Evolutionary conservation across 2,888 invertebrate species (phyloP).

Genomic region (Phragmatobia fuliginosa): DNA sequence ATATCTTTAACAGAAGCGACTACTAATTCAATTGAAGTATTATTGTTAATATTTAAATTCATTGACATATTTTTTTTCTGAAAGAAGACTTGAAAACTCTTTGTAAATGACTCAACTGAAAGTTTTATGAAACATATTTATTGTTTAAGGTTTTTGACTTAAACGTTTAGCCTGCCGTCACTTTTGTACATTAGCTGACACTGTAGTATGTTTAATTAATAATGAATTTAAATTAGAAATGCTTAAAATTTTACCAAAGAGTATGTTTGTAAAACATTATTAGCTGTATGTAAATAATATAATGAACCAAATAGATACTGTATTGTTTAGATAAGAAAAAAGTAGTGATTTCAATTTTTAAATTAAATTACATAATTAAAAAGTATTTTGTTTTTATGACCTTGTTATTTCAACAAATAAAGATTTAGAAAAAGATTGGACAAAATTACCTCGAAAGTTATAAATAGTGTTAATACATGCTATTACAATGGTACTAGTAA

Average conservation of each 20-base stretch:
- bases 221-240: conserved; percentile 52
- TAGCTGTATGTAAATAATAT: conserved; percentile 71
- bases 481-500: background rate
- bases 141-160: conserved; percentile 17
- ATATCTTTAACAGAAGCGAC: background rate
- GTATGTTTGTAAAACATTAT: conserved; percentile 78
- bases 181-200: conserved; percentile 31
- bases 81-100: background rate
- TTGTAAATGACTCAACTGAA: background rate
- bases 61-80: background rate
- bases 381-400: conserved; percentile 43
- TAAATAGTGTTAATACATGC: background rate
- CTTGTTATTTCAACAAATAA: background rate
- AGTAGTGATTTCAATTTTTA: conserved; percentile 78
- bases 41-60: background rate
- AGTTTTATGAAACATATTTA: conserved; percentile 10
- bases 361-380: conserved; percentile 71
- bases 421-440: no score
- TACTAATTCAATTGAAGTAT: background rate
- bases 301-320: conserved; percentile 67
- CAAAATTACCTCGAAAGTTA: background rate
- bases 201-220: conserved; percentile 29
- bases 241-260: conserved; percentile 65
- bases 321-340: conserved; percentile 66
- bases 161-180: conserved; percentile 20